Evolutionary conservation across 1,140 invertebrate species (phyloP).

Genomic region (Sesamia nonagrioides): DNA sequence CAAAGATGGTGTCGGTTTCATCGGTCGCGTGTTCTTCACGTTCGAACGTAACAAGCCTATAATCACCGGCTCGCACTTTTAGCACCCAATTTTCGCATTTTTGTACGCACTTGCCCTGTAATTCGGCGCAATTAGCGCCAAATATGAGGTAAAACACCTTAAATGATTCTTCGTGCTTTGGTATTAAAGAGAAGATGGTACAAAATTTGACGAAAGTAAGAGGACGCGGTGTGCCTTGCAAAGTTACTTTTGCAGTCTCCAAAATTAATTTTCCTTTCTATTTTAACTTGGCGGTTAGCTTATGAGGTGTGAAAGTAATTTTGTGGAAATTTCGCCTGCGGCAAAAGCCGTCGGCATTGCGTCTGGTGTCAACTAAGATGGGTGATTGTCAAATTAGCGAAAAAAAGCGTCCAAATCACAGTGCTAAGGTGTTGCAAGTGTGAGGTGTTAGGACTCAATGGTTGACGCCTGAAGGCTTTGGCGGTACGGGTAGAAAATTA

Average conservation of each 20-base stretch:
- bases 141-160: slow-evolving; percentile 52
- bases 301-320: neutral
- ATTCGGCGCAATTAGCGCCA: slow-evolving; percentile 66
- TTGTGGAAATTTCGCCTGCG: neutral
- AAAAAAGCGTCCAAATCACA: slow-evolving; percentile 34
- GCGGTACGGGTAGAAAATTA: neutral
- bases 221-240: neutral
- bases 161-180: slow-evolving; percentile 38
- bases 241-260: slow-evolving; percentile 9
- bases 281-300: neutral
- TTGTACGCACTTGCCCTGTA: slow-evolving; percentile 58
- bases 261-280: neutral
- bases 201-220: slow-evolving; percentile 39
- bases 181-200: neutral
- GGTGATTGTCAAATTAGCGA: slow-evolving; percentile 45
- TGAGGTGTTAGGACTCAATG: slow-evolving; percentile 25
- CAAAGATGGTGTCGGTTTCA: slow-evolving; percentile 17
- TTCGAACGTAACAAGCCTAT: slow-evolving; percentile 36
- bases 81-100: slow-evolving; percentile 73
- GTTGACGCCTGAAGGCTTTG: neutral
- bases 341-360: slow-evolving; percentile 9
- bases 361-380: slow-evolving; percentile 33
- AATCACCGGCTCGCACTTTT: slow-evolving; percentile 52
- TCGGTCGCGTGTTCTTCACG: slow-evolving; percentile 42
- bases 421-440: slow-evolving; percentile 25